Base-by-base conservation (phyloP, 2,888 invertebrate species). In the Calameuta idolon region DNA sequence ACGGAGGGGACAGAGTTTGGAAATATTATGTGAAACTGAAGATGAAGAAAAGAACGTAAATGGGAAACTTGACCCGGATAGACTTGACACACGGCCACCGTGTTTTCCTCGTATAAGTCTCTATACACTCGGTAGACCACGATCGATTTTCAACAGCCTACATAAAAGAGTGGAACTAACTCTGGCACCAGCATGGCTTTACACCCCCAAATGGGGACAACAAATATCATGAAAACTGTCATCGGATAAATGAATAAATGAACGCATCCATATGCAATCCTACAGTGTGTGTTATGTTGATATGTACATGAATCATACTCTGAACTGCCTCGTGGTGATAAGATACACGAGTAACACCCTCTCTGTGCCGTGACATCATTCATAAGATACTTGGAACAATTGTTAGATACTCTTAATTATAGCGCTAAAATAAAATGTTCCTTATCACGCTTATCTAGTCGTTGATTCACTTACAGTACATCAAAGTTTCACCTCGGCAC, bases 61-160 rank as follows among this genome's bases (percentile, higher is more conserved):
- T 76, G 77, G 76, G 80, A 87, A 86, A 85, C 86, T 86, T 86
- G 86, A 86, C 86, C 86, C 76, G 83, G 81, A 85, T 86, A 83
- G 78, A 81, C 77, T 77, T 76, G 79, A 81, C 80, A 78, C 80
- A 80, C 74, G 76, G 74, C 80, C 80, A 79, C 79, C 34, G 76
- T 77, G 74, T 75, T 73, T 55, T 15, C 23, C 55, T 55, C 23
- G 23, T 23, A 55, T 55, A 9, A 15, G 23, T 55, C 55, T 55
- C 40, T 40, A 23, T 40, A 55, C 37, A 37, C 55, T 55, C 9
- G 55, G 55, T 55, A 55, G 23, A 55, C 55, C 55, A 55, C 55
- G 23, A 55, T 55, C 55, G 55, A 55, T 55, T 55, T 23, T 55
- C 55, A 55, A 55, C 55, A 55, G 55, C 55, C 55, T 55, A 15